Evolutionary conservation across 2,113 vertebrate genomes (phyloP).

Genomic region (Sciurus niger): DNA sequence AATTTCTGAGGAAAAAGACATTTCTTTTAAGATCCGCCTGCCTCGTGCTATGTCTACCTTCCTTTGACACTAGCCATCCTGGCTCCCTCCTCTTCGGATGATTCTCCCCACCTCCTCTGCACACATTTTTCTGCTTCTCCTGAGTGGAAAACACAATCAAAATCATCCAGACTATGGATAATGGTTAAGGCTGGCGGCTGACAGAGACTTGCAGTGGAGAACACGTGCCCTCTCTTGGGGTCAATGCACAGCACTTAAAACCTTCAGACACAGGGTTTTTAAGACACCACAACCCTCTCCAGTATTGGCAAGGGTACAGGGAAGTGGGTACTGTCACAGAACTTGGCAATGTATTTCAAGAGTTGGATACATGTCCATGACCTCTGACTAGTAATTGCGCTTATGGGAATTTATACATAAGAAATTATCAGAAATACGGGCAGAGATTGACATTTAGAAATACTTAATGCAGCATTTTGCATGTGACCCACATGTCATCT

Average conservation of each 20-base stretch:
- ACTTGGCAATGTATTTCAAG: slow-evolving; percentile 36
- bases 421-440: slow-evolving; percentile 74
- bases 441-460: slow-evolving; percentile 74
- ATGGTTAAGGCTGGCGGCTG: background rate
- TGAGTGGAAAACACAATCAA: background rate
- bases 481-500: background rate
- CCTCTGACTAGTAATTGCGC: slow-evolving; percentile 67
- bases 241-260: slow-evolving; percentile 45
- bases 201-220: slow-evolving; percentile 37
- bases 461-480: slow-evolving; percentile 57
- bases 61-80: background rate
- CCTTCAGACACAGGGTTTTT: background rate
- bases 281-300: background rate
- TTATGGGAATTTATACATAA: slow-evolving; percentile 70
- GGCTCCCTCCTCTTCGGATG: background rate
- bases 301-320: background rate
- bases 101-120: background rate
- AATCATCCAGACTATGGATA: background rate
- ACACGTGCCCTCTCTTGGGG: background rate
- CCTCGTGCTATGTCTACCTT: background rate
- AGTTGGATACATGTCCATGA: slow-evolving; percentile 15
- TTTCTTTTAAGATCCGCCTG: background rate
- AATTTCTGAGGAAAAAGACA: background rate
- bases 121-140: background rate
- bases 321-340: background rate